Base-by-base conservation (phyloP, 2,888 invertebrate genomes). In the Mechanitis messenoides region DNA sequence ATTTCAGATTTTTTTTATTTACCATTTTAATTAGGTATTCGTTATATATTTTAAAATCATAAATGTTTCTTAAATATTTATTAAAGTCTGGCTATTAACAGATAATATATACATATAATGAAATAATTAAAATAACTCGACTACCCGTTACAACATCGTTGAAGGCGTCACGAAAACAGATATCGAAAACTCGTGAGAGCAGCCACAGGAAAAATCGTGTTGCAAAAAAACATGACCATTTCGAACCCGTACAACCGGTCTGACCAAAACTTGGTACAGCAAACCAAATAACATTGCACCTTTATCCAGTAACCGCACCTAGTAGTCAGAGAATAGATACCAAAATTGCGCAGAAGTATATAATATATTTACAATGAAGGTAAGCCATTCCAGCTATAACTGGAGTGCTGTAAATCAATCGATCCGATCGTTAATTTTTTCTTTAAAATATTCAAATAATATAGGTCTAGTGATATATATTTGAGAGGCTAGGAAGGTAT, bases 181-280 rank as follows among this genome's bases (percentile, higher is more conserved):
- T 69, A 73, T 74, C 69, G 70, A 73, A 69, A 72, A 67, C 68
- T 68, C 67, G 72, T 71, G 69, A 70, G 72, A 72, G 69, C 68
- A 61, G 55, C 65, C 71, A 61, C 73, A 73, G 73, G 73, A 74
- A 73, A 73, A 71, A 67, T 68, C 67, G 66, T 70, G 68, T 71
- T 73, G 72, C 74, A 73, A 74, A 74, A 47, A 74, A 74, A 74
- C 65, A 69, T 62, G 64, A 62, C 68, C 59, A 65, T 64, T 69
- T 63, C 63, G 67, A 71, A 70, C 70, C 68, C 33, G 70, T 66
- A 62, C 64, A 70, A 74, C 74, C 74, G 74, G 74, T 74, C 71
- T 62, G 62, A 68, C 74, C 74, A 69, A 74, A 74, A 71, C 71
- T 71, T 69, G 62, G 61, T 67, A 67, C 62, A 64, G 28, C 45